phyloP scores from a whole-genome alignment of 2,113 vertebrate species.

The Thalassarche chlororhynchos region DNA sequence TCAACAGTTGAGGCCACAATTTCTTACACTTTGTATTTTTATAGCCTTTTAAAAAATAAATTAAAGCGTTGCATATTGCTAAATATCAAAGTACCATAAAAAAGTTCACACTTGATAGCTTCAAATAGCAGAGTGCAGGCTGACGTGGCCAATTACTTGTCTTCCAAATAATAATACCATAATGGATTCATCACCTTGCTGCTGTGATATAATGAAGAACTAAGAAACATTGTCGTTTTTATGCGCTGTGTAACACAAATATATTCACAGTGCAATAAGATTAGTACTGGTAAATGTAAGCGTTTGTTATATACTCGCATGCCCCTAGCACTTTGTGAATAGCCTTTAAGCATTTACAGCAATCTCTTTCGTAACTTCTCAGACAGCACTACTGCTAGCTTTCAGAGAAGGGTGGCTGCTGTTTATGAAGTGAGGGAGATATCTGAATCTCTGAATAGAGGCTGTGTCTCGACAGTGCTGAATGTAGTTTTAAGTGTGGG shows the following conservation, averaged over 20 bases:
- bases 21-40: background rate
- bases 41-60: background rate
- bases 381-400: background rate
- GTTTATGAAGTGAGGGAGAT: background rate
- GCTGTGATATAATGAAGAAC: background rate
- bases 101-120: background rate
- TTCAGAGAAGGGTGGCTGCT: background rate
- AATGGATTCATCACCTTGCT: background rate
- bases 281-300: background rate
- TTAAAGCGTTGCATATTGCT: background rate
- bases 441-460: background rate
- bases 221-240: background rate
- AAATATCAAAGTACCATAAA: background rate
- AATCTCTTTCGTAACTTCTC: background rate
- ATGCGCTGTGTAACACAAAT: background rate
- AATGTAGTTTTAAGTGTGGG: background rate
- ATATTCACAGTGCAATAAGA: background rate
- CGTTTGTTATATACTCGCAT: rapidly evolving
- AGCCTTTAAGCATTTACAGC: background rate
- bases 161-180: background rate
- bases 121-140: background rate
- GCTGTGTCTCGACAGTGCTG: rapidly evolving
- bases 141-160: constrained; percentile 3
- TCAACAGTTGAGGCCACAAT: background rate
- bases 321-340: background rate